Evolutionary conservation across 2,113 vertebrate species (phyloP), one percentile per base, ranked within the genome.

Genomic region (Pteruthius melanotis): DNA sequence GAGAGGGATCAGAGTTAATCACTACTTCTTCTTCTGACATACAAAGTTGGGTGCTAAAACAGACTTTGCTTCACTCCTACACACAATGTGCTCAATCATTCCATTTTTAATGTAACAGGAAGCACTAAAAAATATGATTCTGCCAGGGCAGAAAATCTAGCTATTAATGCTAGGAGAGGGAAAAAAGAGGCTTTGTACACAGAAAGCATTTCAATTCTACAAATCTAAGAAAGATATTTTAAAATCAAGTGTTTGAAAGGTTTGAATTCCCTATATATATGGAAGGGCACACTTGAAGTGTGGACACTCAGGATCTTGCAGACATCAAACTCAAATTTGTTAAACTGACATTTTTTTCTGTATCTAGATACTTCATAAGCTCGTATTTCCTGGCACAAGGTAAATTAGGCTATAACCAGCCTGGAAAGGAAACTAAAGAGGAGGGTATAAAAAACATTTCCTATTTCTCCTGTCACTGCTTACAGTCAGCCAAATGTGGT

Each of bases 21-120:
- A 9, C 60, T 85, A 3, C 28, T 80, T 68, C 76, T 88, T 80
- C 45, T 61, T 42, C 84, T 81, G 68, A n/a, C 68, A 59, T 39
- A 44, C 7, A 15, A 28, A n/a, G 60, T 4, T 84, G 66, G 37
- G 19, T 93, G 85, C 93, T 92, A 79, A 87, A 93, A 17, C 79
- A 92, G 85, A 39, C 40, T 88, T 75, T 52, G 2, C 76, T 86
- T 83, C 82, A 50, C 96, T 93, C 94, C 94, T 91, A 91, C 92
- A 40, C 70, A 83, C 88, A 95, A 47, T 93, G 90, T 94, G 93
- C 88, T 96, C 90, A 57, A 21, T 74, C 28, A 7, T 82, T 87
- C 7, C 1, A 31, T 71, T 87, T 97, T 93, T 90, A 90, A 89
- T 90, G 28, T 71, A 93, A 90, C 1, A 11, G 71, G 72, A 85